These are phyloP conservation scores for Mesembrinibis cayennensis DNA, from an alignment of 2,113 vertebrate genomes.

Conservation along the genomic window DNA sequence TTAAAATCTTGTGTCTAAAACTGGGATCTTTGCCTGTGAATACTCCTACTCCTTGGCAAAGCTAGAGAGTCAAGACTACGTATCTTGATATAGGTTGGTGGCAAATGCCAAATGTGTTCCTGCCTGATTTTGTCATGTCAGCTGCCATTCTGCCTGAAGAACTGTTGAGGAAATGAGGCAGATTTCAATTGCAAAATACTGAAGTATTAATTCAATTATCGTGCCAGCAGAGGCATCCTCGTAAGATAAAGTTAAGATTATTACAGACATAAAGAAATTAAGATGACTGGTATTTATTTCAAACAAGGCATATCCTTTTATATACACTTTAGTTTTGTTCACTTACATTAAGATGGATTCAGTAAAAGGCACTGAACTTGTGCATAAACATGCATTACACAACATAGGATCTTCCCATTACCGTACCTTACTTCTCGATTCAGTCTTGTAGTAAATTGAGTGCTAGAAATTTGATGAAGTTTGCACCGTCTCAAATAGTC, in stretches of 20 bases:
- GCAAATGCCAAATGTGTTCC: constrained; percentile 27
- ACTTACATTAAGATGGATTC: background rate
- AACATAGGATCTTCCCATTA: background rate
- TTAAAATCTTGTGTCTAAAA: background rate
- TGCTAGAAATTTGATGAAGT: background rate
- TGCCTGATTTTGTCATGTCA: constrained; percentile 34
- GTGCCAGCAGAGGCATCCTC: background rate
- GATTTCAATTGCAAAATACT: background rate
- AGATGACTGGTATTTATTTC: background rate
- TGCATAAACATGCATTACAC: background rate
- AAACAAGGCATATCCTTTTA: background rate
- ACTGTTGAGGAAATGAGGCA: background rate
- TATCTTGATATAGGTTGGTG: constrained; percentile 6
- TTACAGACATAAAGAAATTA: background rate
- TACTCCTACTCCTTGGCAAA: constrained; percentile 46
- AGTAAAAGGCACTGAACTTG: background rate
- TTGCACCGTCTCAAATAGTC: background rate
- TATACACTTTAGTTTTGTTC: background rate
- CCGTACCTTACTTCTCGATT: background rate
- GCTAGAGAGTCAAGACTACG: background rate
- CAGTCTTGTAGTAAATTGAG: background rate
- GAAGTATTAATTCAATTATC: background rate
- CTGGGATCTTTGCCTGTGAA: constrained; percentile 1
- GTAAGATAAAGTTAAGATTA: background rate
- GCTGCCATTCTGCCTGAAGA: background rate